Conservation (phyloP, 1,140 invertebrate species). For the Sitodiplosis mosellana region DNA sequence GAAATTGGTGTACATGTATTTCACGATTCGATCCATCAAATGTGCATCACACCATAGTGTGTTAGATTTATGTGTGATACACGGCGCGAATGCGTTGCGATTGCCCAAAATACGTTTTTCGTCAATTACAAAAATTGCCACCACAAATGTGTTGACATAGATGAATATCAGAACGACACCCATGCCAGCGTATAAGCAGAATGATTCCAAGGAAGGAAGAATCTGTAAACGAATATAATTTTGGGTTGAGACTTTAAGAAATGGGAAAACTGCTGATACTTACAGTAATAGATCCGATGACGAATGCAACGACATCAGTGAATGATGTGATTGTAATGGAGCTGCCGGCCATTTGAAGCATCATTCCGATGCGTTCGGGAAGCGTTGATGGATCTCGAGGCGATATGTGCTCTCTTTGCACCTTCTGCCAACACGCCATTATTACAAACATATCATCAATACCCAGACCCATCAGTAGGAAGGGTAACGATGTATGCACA, state of each 20-base stretch:
- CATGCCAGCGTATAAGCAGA: slow-evolving; percentile 52
- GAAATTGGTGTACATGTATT: slow-evolving; percentile 10
- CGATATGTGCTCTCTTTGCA: slow-evolving; percentile 10
- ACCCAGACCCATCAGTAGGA: slow-evolving; percentile 61
- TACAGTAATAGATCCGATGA: slow-evolving; percentile 49
- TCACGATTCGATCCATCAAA: not conserved
- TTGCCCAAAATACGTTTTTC: slow-evolving; percentile 37
- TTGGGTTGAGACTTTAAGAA: too few relatives aligned
- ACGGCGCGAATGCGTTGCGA: slow-evolving; percentile 46
- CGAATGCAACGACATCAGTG: slow-evolving; percentile 62
- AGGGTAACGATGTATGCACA: slow-evolving; percentile 63
- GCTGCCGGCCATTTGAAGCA: slow-evolving; percentile 59
- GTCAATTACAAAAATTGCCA: slow-evolving; percentile 55
- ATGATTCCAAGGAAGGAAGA: slow-evolving; percentile 51
- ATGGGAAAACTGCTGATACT: slow-evolving; percentile 4
- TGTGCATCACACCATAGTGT: not conserved
- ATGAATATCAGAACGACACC: slow-evolving; percentile 54
- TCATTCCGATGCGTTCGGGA: slow-evolving; percentile 39
- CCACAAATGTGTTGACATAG: slow-evolving; percentile 57
- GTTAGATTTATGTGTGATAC: slow-evolving; percentile 33
- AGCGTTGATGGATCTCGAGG: slow-evolving; percentile 27
- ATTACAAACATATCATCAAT: slow-evolving; percentile 71
- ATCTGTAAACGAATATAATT: slow-evolving; percentile 31
- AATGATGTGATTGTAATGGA: slow-evolving; percentile 69
- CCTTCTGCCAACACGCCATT: slow-evolving; percentile 49